Evolutionary conservation across 2,797 vertebrate genomes (phyloP), one percentile per base, ranked within the genome.

Genomic region (Cetoscarus ocellatus): DNA sequence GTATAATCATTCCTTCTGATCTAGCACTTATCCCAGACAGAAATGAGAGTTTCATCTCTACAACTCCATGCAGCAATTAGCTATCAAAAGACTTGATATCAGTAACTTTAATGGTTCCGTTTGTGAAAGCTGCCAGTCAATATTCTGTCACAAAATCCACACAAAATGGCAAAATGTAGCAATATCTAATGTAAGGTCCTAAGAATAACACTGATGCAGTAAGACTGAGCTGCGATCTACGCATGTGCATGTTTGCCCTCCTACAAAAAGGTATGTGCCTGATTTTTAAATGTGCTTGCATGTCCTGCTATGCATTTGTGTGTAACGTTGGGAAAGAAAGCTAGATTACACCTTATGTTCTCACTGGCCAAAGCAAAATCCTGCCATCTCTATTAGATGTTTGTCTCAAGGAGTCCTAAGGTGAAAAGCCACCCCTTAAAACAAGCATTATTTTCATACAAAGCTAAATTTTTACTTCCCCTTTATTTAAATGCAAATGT

Each of bases 291-390:
- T 93, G 90, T 88, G 90, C 90, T 91, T 79, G 92, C 92, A 92
- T 92, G 92, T 82, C 79, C 87, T 85, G 87, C 92, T 92, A 68
- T 91, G 93, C 91, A 88, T 93, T 89, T 93, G 87, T 93, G 82
- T 93, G 90, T 89, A 88, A 90, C 77, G 90, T 92, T 92, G 90
- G 88, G 91, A 92, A 93, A 91, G 88, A 90, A 93, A 95, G 94
- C 96, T 97, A 97, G 97, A 98, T 99, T 98, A 99, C 98, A 98
- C 98, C 97, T 97, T 93, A 90, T 82, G 78, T 86, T 90, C 89
- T 91, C 85, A 87, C 87, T 80, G 83, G 83, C 86, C 89, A 88
- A 91, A 91, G 85, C 79, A 71, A 90, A 91, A 79, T 61, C 80
- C 89, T 77, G 79, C 86, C 88, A 91, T 90, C 87, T 90, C 88